phyloP scores from a whole-genome alignment of 1,140 invertebrate genomes.

The Tetramorium parvispinum region DNA sequence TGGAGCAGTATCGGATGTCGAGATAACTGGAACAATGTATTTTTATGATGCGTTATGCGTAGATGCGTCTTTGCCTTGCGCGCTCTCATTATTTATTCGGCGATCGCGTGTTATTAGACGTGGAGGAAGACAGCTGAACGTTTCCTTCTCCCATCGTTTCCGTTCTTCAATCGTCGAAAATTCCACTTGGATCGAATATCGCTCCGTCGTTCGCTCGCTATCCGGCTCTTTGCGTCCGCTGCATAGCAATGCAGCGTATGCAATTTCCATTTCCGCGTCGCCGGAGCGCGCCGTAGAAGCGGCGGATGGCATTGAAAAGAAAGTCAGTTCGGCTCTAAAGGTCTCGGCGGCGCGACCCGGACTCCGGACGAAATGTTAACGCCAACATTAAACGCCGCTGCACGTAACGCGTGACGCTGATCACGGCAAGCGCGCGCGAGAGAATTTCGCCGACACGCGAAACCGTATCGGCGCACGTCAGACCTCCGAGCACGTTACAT shows the following conservation, averaged over 20 bases:
- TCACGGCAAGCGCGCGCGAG: conserved; percentile 39
- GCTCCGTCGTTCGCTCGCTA: background rate
- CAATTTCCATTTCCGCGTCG: conserved; percentile 53
- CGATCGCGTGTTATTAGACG: background rate
- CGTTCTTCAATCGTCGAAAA: background rate
- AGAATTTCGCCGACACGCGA: conserved; percentile 58
- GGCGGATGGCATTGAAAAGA: conserved; percentile 54
- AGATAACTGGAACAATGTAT: background rate
- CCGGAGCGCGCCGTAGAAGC: conserved; percentile 1
- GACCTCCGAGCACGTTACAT: conserved; percentile 25
- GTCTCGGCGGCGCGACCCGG: conserved; percentile 55
- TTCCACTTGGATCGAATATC: background rate
- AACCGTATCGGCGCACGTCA: conserved; percentile 46
- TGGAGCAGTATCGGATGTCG: background rate
- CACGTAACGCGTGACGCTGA: conserved; percentile 56
- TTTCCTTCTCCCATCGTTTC: background rate
- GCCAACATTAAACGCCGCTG: conserved; percentile 50
- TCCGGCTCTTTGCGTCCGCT: background rate
- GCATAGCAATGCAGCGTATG: conserved; percentile 35
- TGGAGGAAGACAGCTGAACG: background rate
- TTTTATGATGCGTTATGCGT: conserved; percentile 9
- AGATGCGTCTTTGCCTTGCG: background rate
- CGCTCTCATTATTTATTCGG: background rate
- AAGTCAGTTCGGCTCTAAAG: conserved; percentile 52
- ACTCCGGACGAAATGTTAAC: conserved; percentile 52